A percentile compares a stretch with the other conserved stretches of the same genome.
Conservation (phyloP, 2,113 vertebrate species). For the Gobius niger region DNA sequence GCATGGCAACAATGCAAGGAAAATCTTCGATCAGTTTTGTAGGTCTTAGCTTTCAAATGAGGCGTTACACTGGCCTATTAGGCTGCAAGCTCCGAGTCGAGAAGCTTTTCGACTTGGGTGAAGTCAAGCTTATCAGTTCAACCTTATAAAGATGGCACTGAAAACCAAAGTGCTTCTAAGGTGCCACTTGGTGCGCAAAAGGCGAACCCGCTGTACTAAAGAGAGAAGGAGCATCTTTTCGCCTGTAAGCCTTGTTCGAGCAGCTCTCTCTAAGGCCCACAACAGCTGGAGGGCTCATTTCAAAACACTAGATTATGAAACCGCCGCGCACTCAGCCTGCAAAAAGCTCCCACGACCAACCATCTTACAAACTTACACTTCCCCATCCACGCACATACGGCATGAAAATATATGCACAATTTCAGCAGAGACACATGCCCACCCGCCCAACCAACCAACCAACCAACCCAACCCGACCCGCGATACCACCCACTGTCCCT, state of each 20-base stretch:
- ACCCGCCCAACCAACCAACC: background rate
- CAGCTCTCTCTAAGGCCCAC: slow-evolving; percentile 53
- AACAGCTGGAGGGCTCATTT: slow-evolving; percentile 70
- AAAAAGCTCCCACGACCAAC: slow-evolving; percentile 46
- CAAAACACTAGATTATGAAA: slow-evolving; percentile 65
- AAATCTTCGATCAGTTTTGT: too few species aligned
- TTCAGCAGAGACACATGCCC: slow-evolving; percentile 8
- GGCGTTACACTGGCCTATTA: too few species aligned
- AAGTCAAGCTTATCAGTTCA: too few species aligned
- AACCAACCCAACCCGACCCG: background rate
- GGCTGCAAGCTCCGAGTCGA: too few species aligned
- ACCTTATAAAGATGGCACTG: too few species aligned
- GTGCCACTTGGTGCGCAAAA: background rate
- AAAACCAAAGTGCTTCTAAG: background rate
- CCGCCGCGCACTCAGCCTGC: slow-evolving; percentile 49
- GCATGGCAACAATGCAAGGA: too few species aligned
- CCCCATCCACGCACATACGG: background rate
- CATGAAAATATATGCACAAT: slow-evolving; percentile 14
- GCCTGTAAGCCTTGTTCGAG: slow-evolving; percentile 50
- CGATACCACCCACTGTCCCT: slow-evolving; percentile 15
- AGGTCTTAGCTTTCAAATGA: too few species aligned
- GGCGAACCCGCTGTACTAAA: background rate
- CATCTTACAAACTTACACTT: slow-evolving; percentile 20
- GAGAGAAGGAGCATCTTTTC: slow-evolving; percentile 55
- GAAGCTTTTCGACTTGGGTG: too few species aligned